These are phyloP conservation scores for Phaonia tiefii DNA, from an alignment of 2,888 invertebrate species.

Conservation along the genomic window DNA sequence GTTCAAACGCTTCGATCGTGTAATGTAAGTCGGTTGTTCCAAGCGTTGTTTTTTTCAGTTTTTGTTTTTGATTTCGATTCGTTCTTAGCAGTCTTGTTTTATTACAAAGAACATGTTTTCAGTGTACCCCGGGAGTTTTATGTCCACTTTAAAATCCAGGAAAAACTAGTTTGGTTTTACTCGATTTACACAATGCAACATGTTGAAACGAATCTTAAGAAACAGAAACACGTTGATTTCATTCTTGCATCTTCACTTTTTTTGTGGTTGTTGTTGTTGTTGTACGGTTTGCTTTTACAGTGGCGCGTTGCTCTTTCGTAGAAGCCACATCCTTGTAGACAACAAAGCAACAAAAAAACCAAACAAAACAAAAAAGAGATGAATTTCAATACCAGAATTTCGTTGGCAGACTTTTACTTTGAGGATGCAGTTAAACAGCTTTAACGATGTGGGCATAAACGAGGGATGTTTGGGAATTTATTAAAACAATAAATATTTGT, in stretches of 20 bases:
- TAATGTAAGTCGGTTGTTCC: conserved; percentile 52
- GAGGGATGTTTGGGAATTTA: conserved; percentile 40
- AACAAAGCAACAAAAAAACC: too few species aligned
- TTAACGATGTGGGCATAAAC: conserved; percentile 40
- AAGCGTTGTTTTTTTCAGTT: conserved; percentile 3
- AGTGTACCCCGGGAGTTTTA: conserved; percentile 59
- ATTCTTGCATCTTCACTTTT: neutral
- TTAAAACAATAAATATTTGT: too few species aligned
- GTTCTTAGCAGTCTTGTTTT: conserved; percentile 64
- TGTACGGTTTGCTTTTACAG: too few species aligned
- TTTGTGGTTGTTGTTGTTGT: too few species aligned
- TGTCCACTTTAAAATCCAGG: conserved; percentile 59
- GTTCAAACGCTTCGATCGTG: conserved; percentile 58
- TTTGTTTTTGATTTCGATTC: conserved; percentile 4
- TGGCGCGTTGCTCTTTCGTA: too few species aligned
- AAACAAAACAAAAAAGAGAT: conserved; percentile 19
- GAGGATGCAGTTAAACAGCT: conserved; percentile 59
- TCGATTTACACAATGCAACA: conserved; percentile 20
- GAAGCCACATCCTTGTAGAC: conserved; percentile 23
- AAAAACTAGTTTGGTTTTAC: conserved; percentile 63
- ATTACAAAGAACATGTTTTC: conserved; percentile 66
- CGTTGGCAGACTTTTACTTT: conserved; percentile 54
- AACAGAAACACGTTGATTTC: conserved; percentile 21
- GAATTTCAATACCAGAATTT: conserved; percentile 29
- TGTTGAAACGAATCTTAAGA: conserved; percentile 13